Base-by-base conservation (phyloP, 2,113 vertebrate species). In the Notothenia coriiceps region DNA sequence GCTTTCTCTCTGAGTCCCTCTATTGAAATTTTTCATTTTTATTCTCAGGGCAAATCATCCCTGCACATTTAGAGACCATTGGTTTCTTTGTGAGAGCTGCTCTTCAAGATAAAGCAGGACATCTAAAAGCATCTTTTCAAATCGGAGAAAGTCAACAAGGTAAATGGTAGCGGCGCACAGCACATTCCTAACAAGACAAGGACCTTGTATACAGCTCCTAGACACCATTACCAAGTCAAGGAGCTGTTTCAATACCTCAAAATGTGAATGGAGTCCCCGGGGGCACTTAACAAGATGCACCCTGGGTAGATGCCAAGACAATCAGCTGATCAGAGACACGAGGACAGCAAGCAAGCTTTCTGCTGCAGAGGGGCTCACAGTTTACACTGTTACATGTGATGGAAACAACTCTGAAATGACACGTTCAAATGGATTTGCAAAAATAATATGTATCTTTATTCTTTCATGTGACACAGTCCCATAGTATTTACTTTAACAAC, bases 191-290 rank as follows among this genome's bases (percentile, higher is more conserved):
- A 87, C 51, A 59, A 86, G 73, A 68, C 75, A 69, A 82, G 25
- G 18, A 18, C 46, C 71, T 83, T 70, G 70, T 83, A 22, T 75
- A 72, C 40, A 72, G 52, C 78, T 77, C 6, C 1, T 22, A 77
- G 71, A 71, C 44, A 20, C 49, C 29, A 81, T 87, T 83, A 74
- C 72, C 70, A 69, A 87, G 82, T 91, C 70, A 82, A 83, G 79
- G 46, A 86, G 85, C 47, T 72, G n/a, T 71, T 70, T 81, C 59
- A 86, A 54, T 66, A 54, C 40, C 51, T 71, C 35, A 50, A 56
- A 86, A 84, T 65, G 73, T 80, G 57, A 86, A 83, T 83, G 47
- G 52, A 74, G 51, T 84, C 77, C 75, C 83, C 63, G 57, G 44
- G 76, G 65, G 60, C 56, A 15, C 77, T 84, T 85, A 85, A 87